Evolutionary conservation across 2,113 vertebrate genomes (phyloP).

Genomic region (Sceloporus undulatus): DNA sequence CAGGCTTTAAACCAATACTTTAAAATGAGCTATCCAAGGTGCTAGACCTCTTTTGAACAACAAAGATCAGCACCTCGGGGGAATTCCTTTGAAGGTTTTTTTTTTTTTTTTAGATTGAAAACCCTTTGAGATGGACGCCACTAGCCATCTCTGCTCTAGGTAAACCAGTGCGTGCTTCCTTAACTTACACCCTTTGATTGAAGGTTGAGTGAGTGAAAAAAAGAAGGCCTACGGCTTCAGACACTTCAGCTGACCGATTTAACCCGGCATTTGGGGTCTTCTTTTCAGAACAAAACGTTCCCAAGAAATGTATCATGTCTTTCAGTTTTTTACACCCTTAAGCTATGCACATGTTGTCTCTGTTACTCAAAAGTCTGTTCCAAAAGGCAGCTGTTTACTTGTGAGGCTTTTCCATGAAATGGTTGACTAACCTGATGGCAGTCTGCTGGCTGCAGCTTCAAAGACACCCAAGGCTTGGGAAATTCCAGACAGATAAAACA

Average conservation of each 20-base stretch:
- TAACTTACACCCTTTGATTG: not conserved
- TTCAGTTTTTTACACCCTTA: not conserved
- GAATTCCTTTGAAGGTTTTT: too few species aligned
- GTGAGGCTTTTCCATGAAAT: slow-evolving; percentile 44
- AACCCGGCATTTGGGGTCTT: not conserved
- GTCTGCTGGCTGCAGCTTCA: slow-evolving; percentile 56
- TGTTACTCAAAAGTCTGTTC: slow-evolving; percentile 28
- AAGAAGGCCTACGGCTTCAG: not conserved
- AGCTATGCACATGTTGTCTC: slow-evolving; percentile 18
- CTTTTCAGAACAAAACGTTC: slow-evolving; percentile 17
- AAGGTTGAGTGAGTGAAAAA: not conserved
- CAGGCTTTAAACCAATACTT: too few species aligned
- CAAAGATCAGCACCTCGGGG: too few species aligned
- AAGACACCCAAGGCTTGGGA: slow-evolving; percentile 47
- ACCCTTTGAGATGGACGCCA: too few species aligned
- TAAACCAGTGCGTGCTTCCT: too few species aligned
- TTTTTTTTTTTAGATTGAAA: too few species aligned
- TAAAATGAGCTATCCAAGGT: too few species aligned
- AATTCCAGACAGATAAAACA: slow-evolving; percentile 40
- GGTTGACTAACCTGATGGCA: slow-evolving; percentile 27
- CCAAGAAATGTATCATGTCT: not conserved
- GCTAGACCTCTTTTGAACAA: too few species aligned
- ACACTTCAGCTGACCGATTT: fast-evolving
- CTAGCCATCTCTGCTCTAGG: not conserved
- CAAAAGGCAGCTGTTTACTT: slow-evolving; percentile 48